Base-by-base conservation (phyloP, 1,140 invertebrate species). In the Temnothorax nylanderi region DNA sequence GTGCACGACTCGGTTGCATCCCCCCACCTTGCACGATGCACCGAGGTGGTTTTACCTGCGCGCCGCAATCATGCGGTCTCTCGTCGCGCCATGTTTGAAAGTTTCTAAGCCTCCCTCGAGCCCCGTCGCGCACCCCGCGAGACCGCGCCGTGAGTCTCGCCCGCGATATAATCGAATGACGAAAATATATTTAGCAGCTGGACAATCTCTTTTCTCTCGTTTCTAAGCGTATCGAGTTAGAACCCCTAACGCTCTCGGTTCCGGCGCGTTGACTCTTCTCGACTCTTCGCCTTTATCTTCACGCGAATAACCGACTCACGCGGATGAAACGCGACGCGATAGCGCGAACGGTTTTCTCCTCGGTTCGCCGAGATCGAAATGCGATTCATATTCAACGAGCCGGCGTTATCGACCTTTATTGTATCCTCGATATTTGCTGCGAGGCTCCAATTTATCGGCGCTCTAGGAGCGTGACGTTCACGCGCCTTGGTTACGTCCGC, bases 361-460 rank as follows among this genome's bases (percentile, higher is more conserved):
- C 32, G 13, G 21, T 72, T 47, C 21, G n/a, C 69, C 51, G 21
- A 34, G 80, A 84, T 74, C 67, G 69, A 60, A 74, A 84, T 34
- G 80, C 11, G 41, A 84, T 72, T 72, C 51, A 54, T 82, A 82
- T 32, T 84, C 80, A 72, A 69, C 47, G 62, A 56, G 21, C 64
- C 26, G 47, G 21, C 67, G 71, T 84, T 84, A 84, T 74, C 80
- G 67, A 21, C 26, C 80, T 74, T 74, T 74, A 84, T 84, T 84
- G 58, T 69, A 84, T 84, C 54, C 51, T 74, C 80, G 51, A 74
- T 82, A 72, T 82, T 81, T 49, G 54, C 67, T 74, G 74, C 54
- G 41, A 47, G 54, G 41, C 26, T 60, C 41, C 41, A 74, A 74
- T 84, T 74, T 84, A 84, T 84, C 54, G 67, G 41, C 67, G 67